Evolutionary conservation across 2,797 vertebrate species (phyloP).

Genomic region (Scyliorhinus canicula): DNA sequence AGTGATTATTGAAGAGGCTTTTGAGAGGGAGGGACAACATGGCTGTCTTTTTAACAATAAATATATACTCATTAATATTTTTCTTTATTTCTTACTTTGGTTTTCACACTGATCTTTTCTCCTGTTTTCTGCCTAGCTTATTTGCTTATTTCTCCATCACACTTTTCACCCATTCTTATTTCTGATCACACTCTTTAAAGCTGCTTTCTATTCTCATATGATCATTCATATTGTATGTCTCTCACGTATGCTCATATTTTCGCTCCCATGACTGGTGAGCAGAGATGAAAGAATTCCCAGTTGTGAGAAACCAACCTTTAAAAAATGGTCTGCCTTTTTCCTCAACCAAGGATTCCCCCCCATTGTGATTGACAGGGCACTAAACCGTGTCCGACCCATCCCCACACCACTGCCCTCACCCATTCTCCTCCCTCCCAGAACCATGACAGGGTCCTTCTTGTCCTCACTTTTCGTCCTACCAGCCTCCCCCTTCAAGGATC

Average conservation of each 20-base stretch:
- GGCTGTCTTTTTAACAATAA: background rate
- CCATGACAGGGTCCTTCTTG: too few relatives aligned
- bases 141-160: background rate
- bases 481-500: too few relatives aligned
- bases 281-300: too few relatives aligned
- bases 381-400: too few relatives aligned
- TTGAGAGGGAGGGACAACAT: background rate
- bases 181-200: background rate
- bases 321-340: too few relatives aligned
- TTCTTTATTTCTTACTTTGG: background rate
- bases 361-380: too few relatives aligned
- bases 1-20: background rate
- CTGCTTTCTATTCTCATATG: background rate
- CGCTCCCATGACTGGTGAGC: too few relatives aligned
- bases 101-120: background rate
- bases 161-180: background rate
- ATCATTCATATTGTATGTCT: background rate
- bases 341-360: too few relatives aligned
- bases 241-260: background rate
- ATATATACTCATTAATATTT: background rate
- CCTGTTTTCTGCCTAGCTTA: background rate
- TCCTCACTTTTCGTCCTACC: too few relatives aligned
- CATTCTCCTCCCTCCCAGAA: too few relatives aligned
- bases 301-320: too few relatives aligned
- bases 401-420: too few relatives aligned